A percentile compares a stretch with the other conserved stretches of the same genome.
Conservation (phyloP, 2,113 vertebrate species). For the Candoia aspera region DNA sequence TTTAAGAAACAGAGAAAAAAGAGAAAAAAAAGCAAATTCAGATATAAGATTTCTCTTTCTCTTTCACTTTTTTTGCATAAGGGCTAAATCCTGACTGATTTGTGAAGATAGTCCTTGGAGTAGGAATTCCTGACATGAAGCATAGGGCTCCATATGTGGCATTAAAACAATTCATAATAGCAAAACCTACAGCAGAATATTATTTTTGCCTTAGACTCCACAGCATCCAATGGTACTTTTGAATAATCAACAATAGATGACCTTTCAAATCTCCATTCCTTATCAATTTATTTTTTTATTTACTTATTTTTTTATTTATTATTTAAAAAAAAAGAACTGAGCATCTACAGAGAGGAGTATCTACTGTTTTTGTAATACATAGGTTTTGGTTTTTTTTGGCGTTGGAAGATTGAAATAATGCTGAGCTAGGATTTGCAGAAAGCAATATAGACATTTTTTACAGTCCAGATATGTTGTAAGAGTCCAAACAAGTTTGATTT, state of each 20-base stretch:
- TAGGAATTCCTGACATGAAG: constrained; percentile 8
- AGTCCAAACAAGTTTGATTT: constrained; percentile 59
- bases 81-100: constrained; percentile 34
- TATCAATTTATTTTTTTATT: too few species aligned
- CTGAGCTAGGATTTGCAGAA: constrained; percentile 43
- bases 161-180: constrained; percentile 14
- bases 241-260: neutral
- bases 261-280: neutral
- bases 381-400: constrained; percentile 36
- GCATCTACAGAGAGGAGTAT: constrained; percentile 29
- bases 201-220: constrained; percentile 19
- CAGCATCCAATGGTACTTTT: constrained; percentile 40
- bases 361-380: constrained; percentile 47
- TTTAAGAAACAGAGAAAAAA: too few species aligned
- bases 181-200: constrained; percentile 25
- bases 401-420: constrained; percentile 42
- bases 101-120: constrained; percentile 2
- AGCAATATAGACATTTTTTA: constrained; percentile 54
- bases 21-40: constrained; percentile 27
- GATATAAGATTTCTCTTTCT: neutral
- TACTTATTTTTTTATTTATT: neutral
- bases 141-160: constrained; percentile 1
- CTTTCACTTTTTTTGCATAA: constrained; percentile 20
- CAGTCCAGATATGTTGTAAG: constrained; percentile 41
- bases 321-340: constrained; percentile 18